Conservation (phyloP, 2,797 vertebrate genomes). For the Pempheris klunzingeri region DNA sequence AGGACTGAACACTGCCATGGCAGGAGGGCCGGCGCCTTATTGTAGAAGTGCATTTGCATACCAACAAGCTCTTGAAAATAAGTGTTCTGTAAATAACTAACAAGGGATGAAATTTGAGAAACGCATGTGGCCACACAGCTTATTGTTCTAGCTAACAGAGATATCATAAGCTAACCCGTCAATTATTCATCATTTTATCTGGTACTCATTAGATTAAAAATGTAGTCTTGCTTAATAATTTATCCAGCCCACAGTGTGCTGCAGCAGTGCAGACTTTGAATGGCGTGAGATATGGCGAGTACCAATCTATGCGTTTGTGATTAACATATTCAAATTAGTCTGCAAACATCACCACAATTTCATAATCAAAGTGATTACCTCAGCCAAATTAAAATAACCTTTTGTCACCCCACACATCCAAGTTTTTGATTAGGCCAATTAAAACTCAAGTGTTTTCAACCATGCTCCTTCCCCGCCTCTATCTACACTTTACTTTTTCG, state of each 20-base stretch:
- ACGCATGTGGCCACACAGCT: conserved; percentile 40
- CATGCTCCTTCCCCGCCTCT: conserved; percentile 27
- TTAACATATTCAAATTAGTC: conserved; percentile 72
- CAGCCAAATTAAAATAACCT: conserved; percentile 73
- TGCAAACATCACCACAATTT: conserved; percentile 74
- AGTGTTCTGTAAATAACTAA: conserved; percentile 65
- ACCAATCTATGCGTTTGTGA: conserved; percentile 50
- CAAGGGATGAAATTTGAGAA: conserved; percentile 56
- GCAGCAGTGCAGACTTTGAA: conserved; percentile 34
- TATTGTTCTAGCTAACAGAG: conserved; percentile 67
- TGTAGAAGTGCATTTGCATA: conserved; percentile 60
- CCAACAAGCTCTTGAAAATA: conserved; percentile 63
- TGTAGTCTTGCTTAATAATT: conserved; percentile 71
- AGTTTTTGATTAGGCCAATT: conserved; percentile 82
- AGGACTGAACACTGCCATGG: conserved; percentile 59
- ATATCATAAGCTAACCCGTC: conserved; percentile 66
- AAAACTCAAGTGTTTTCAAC: conserved; percentile 74
- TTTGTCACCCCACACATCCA: conserved; percentile 77
- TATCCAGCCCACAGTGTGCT: conserved; percentile 33
- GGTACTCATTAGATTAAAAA: conserved; percentile 74
- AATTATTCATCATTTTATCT: conserved; percentile 78
- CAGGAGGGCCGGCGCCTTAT: conserved; percentile 36
- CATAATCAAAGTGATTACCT: conserved; percentile 76
- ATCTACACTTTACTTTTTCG: conserved; percentile 34
- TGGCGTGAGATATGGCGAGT: conserved; percentile 25